Percentiles rank a stretch among this genome's conserved stretches.
Conservation (phyloP, 2,797 vertebrate genomes). For the Buphagus erythrorhynchus region DNA sequence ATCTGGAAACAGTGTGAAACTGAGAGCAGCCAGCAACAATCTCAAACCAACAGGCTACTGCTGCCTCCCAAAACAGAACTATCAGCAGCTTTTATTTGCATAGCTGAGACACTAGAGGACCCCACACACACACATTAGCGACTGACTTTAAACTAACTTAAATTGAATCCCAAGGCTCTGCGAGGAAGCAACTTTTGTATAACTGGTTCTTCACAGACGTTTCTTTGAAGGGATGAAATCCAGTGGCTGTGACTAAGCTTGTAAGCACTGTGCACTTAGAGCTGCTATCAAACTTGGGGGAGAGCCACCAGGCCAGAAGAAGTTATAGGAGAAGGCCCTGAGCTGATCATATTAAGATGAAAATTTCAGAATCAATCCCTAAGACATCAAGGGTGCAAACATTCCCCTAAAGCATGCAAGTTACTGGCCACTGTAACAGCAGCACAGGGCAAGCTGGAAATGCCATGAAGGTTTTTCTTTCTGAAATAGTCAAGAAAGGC, state of each 20-base stretch:
- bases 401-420: neutral
- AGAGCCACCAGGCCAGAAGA: neutral
- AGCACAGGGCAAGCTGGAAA: neutral
- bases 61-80: neutral
- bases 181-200: neutral
- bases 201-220: neutral
- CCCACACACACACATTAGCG: neutral
- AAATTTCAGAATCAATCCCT: neutral
- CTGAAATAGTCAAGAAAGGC: neutral
- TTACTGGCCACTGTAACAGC: neutral
- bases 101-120: conserved; percentile 51
- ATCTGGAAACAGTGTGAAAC: neutral
- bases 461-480: neutral
- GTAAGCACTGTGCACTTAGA: neutral
- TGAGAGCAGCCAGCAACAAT: neutral
- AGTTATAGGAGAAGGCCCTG: neutral
- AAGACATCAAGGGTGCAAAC: neutral
- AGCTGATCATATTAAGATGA: neutral
- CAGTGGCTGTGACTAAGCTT: conserved; percentile 12
- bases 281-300: neutral
- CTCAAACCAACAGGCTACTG: neutral
- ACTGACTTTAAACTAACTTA: neutral
- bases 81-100: conserved; percentile 1
- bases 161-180: neutral
- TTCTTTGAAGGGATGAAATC: neutral